These are phyloP conservation scores for Holcopasites calliopsidis DNA, from an alignment of 1,140 invertebrate genomes.

Conservation along the genomic window DNA sequence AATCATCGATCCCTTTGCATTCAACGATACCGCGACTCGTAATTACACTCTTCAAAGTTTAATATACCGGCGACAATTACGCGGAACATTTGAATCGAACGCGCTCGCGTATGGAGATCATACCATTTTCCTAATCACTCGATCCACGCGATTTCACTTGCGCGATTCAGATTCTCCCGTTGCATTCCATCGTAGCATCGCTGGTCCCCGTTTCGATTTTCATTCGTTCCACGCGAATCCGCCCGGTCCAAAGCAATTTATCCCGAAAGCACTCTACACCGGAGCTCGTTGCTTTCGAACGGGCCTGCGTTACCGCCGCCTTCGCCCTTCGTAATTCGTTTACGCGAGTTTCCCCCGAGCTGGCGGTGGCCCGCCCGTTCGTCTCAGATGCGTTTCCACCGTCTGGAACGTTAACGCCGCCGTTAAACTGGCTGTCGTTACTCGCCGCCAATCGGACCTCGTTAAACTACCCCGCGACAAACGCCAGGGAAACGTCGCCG, in stretches of 20 bases:
- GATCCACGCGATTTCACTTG: too few relatives aligned
- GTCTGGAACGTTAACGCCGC: neutral
- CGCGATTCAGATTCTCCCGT: neutral
- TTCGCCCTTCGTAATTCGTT: slow-evolving; percentile 15
- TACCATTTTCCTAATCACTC: too few relatives aligned
- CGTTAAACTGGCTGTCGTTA: slow-evolving; percentile 7
- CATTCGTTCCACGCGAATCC: neutral
- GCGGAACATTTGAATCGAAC: too few relatives aligned
- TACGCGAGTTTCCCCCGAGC: neutral
- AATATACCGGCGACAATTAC: too few relatives aligned
- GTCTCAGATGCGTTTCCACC: too few relatives aligned
- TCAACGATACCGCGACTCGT: too few relatives aligned
- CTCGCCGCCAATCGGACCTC: slow-evolving; percentile 10
- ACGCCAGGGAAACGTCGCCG: slow-evolving; percentile 9
- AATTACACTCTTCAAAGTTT: too few relatives aligned
- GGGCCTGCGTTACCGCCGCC: neutral
- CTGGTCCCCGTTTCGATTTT: neutral
- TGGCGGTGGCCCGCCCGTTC: neutral
- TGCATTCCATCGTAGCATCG: neutral
- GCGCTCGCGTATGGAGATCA: too few relatives aligned
- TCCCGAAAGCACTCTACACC: neutral
- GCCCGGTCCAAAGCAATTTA: neutral
- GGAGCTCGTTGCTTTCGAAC: neutral
- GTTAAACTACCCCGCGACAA: slow-evolving; percentile 17
- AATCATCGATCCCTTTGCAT: too few relatives aligned